phyloP scores from a whole-genome alignment of 2,888 invertebrate genomes.

The Pecten maximus region DNA sequence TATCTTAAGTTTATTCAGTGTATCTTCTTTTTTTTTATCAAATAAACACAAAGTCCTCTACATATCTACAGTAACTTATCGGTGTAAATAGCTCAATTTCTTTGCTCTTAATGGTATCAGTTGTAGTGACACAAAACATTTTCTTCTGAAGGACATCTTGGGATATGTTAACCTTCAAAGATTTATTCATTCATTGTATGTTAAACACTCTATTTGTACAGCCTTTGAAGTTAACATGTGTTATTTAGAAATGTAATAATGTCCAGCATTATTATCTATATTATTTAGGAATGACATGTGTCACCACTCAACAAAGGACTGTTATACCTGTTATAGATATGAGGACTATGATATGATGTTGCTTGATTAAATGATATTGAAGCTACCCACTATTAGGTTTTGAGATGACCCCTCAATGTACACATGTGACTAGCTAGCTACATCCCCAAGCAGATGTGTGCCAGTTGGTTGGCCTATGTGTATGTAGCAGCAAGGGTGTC shows the following conservation, averaged over 20 bases:
- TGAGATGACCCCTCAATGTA: background rate
- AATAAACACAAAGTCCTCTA: too few species aligned
- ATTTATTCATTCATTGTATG: background rate
- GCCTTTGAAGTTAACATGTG: background rate
- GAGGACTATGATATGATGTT: background rate
- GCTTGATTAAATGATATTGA: background rate
- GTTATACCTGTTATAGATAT: background rate
- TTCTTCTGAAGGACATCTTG: background rate
- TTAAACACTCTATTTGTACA: background rate
- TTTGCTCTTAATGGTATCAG: too few species aligned
- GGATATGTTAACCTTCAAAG: background rate
- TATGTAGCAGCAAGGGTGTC: constrained; percentile 1
- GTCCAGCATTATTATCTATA: background rate
- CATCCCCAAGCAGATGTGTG: constrained; percentile 7
- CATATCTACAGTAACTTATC: too few species aligned
- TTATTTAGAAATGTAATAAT: background rate
- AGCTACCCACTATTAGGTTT: background rate
- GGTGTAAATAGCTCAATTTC: too few species aligned
- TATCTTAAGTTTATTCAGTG: too few species aligned
- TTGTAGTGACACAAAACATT: background rate
- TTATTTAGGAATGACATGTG: too few species aligned
- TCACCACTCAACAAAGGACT: background rate
- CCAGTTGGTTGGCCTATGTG: background rate
- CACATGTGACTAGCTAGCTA: too few species aligned
- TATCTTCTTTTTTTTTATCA: too few species aligned